These are phyloP conservation scores for Erebia aethiops DNA, from an alignment of 2,888 invertebrate genomes.

Conservation along the genomic window DNA sequence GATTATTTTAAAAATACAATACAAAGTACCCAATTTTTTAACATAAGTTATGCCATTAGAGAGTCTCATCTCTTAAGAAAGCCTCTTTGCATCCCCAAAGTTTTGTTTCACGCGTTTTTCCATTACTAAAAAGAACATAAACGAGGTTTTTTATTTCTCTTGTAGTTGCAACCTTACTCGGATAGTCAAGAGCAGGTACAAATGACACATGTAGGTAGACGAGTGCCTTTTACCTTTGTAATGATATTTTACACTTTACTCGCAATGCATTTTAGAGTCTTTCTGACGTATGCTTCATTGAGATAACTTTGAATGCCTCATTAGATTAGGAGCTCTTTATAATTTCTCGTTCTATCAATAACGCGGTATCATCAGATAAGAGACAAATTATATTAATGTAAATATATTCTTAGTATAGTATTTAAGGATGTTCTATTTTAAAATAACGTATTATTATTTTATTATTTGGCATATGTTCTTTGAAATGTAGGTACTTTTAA, in stretches of 20 bases:
- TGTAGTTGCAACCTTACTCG: constrained; percentile 83
- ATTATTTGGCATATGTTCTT: background rate
- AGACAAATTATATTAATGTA: background rate
- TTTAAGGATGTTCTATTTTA: constrained; percentile 13
- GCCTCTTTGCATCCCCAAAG: constrained; percentile 25
- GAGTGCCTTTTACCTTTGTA: constrained; percentile 54
- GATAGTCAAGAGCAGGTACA: constrained; percentile 82
- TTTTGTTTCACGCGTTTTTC: constrained; percentile 36
- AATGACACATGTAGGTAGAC: constrained; percentile 66
- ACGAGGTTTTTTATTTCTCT: constrained; percentile 66
- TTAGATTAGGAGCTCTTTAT: constrained; percentile 34
- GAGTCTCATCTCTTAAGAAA: constrained; percentile 21
- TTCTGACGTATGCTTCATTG: constrained; percentile 34
- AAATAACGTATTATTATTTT: background rate
- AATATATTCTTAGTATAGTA: background rate
- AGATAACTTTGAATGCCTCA: constrained; percentile 33
- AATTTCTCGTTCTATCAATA: constrained; percentile 37
- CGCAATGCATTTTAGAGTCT: constrained; percentile 49
- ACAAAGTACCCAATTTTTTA: constrained; percentile 16
- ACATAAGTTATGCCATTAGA: constrained; percentile 30
- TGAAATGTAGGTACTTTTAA: background rate
- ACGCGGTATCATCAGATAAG: background rate
- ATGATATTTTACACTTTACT: constrained; percentile 45
- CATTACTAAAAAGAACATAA: constrained; percentile 51
- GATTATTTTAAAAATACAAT: background rate